Conservation (phyloP, 1,140 invertebrate species). For the Eciton burchellii region DNA sequence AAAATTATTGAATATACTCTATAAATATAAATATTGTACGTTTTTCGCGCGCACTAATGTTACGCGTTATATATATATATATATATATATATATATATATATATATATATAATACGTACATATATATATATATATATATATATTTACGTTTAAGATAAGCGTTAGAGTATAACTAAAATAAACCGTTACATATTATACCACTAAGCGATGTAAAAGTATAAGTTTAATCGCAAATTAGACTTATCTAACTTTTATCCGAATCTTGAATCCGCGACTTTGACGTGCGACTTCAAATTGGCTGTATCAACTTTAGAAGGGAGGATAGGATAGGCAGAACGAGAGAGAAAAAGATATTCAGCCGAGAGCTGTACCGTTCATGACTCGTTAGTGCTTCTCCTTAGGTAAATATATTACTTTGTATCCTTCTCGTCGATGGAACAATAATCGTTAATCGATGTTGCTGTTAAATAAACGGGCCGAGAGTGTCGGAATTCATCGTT, state of each 20-base stretch:
- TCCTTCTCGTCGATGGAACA: conserved; percentile 34
- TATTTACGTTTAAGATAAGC: conserved; percentile 73
- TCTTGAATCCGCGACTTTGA: conserved; percentile 18
- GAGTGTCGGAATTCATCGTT: conserved; percentile 58
- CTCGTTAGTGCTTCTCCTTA: conserved; percentile 67
- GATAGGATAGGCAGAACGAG: neutral
- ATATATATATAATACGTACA: conserved; percentile 61
- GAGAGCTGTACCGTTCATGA: conserved; percentile 58
- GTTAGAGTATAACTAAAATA: conserved; percentile 68
- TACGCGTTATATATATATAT: conserved; percentile 63
- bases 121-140: conserved; percentile 61
- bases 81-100: conserved; percentile 56
- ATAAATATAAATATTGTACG: conserved; percentile 74
- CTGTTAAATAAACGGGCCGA: conserved; percentile 57
- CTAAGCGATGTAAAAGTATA: conserved; percentile 58
- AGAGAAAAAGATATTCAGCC: conserved; percentile 42
- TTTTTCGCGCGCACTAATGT: conserved; percentile 70
- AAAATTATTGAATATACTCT: conserved; percentile 69
- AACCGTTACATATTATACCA: conserved; percentile 39
- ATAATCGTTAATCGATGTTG: conserved; percentile 63
- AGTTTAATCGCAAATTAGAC: conserved; percentile 58
- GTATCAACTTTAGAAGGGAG: conserved; percentile 43
- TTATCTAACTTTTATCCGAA: too few species aligned
- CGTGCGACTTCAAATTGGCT: conserved; percentile 53
- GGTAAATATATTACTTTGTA: conserved; percentile 62